These are phyloP conservation scores for Leptinotarsa undecemlineata DNA, from an alignment of 1,140 invertebrate genomes.

Conservation along the genomic window DNA sequence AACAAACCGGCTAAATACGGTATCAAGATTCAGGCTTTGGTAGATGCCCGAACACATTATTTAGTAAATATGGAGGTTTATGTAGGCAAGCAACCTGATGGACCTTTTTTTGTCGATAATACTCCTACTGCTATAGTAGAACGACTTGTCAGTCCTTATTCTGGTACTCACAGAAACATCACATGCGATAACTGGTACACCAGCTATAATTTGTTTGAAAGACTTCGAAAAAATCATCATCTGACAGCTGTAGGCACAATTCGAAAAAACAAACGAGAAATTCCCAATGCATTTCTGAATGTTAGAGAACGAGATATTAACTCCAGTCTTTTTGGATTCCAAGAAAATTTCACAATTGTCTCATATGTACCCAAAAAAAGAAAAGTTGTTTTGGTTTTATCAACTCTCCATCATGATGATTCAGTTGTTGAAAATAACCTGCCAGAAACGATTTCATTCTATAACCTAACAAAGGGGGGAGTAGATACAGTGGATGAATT, in stretches of 20 bases:
- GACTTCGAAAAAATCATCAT: slow-evolving; percentile 44
- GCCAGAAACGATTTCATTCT: slow-evolving; percentile 1
- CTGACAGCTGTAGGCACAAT: slow-evolving; percentile 47
- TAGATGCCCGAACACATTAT: slow-evolving; percentile 16
- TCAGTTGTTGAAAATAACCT: slow-evolving; percentile 30
- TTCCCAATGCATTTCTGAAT: slow-evolving; percentile 46
- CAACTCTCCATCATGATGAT: slow-evolving; percentile 45
- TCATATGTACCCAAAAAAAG: slow-evolving; percentile 49
- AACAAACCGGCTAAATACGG: slow-evolving; percentile 56
- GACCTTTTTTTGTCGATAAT: slow-evolving; percentile 36
- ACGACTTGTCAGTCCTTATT: slow-evolving; percentile 41
- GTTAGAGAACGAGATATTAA: slow-evolving; percentile 33
- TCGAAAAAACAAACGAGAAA: slow-evolving; percentile 49
- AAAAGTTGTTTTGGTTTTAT: slow-evolving; percentile 48
- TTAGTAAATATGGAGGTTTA: slow-evolving; percentile 45
- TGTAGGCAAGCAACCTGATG: slow-evolving; percentile 46
- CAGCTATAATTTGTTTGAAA: slow-evolving; percentile 36
- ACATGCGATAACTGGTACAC: slow-evolving; percentile 49
- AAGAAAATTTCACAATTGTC: slow-evolving; percentile 39
- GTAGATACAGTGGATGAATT: not conserved
- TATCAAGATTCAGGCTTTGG: slow-evolving; percentile 47
- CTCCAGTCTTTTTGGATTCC: slow-evolving; percentile 47
- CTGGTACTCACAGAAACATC: slow-evolving; percentile 45
- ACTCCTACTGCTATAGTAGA: slow-evolving; percentile 2
- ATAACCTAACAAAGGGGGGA: not conserved